These are phyloP conservation scores for Passer montanus DNA, from an alignment of 2,113 vertebrate species.

Conservation along the genomic window DNA sequence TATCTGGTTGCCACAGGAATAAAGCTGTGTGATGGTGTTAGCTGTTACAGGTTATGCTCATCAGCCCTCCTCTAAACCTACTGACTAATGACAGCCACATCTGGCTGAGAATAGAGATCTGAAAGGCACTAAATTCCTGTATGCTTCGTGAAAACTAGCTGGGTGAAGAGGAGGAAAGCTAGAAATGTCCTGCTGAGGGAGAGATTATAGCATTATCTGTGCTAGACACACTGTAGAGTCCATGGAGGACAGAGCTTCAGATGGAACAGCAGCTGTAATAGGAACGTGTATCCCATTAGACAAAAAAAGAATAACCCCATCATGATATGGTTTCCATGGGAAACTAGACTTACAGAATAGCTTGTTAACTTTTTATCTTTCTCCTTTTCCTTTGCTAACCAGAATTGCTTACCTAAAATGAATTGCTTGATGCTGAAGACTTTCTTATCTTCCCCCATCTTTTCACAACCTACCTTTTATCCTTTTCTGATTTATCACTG, in stretches of 20 bases:
- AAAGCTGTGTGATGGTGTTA: not conserved
- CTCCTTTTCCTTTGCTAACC: constrained; percentile 12
- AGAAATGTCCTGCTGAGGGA: not conserved
- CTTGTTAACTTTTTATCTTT: constrained; percentile 35
- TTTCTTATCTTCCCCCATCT: not conserved
- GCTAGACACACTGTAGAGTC: not conserved
- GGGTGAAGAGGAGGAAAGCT: not conserved
- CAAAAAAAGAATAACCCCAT: not conserved
- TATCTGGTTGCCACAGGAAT: not conserved
- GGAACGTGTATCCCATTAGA: not conserved
- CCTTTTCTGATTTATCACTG: constrained; percentile 20
- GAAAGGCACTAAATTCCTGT: not conserved
- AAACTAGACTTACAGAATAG: constrained; percentile 19
- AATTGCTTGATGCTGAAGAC: constrained; percentile 17
- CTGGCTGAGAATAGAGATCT: not conserved
- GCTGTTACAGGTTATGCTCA: not conserved
- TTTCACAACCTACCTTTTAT: not conserved
- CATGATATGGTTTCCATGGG: constrained; percentile 29
- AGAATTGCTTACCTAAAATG: constrained; percentile 16
- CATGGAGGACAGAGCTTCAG: not conserved
- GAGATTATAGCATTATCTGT: not conserved
- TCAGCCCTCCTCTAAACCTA: not conserved
- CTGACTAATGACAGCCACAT: not conserved
- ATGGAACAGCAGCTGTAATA: not conserved
- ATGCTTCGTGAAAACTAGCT: not conserved